Evolutionary conservation across 2,797 vertebrate genomes (phyloP).

Genomic region (Uromys caudimaculatus): DNA sequence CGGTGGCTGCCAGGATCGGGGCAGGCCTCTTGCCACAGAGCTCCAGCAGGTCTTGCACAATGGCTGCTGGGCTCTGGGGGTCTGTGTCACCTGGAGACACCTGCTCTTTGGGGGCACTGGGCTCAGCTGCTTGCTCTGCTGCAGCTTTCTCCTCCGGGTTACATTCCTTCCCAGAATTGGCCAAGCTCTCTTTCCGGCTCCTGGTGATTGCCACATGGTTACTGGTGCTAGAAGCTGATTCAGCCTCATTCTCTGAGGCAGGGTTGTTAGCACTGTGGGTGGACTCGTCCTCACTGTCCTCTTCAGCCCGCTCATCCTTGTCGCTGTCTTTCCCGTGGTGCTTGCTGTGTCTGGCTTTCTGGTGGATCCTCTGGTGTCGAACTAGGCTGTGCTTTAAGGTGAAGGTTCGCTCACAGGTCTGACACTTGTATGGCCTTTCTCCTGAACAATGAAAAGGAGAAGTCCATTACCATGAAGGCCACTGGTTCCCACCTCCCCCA

Average conservation of each 20-base stretch:
- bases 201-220: conserved; percentile 78
- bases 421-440: conserved; percentile 97
- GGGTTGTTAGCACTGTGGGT: conserved; percentile 88
- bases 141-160: conserved; percentile 74
- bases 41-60: conserved; percentile 91
- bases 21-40: conserved; percentile 87
- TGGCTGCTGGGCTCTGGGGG: conserved; percentile 78
- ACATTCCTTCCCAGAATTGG: conserved; percentile 68
- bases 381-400: conserved; percentile 99
- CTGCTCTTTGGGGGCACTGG: conserved; percentile 75
- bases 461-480: accelerated
- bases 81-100: conserved; percentile 75
- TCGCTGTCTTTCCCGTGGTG: conserved; percentile 87
- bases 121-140: background rate
- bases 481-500: accelerated
- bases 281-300: conserved; percentile 88
- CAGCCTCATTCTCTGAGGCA: conserved; percentile 87
- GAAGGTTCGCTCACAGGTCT: conserved; percentile 97
- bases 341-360: conserved; percentile 88
- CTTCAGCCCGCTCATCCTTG: conserved; percentile 86
- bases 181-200: conserved; percentile 88
- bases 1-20: conserved; percentile 88
- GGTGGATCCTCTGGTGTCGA: conserved; percentile 97
- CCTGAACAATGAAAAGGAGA: conserved; percentile 85
- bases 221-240: conserved; percentile 66